Percentiles rank a stretch among this genome's conserved stretches.
Conservation (phyloP, 2,797 vertebrate genomes). For the Alcedo quadribrachys region DNA sequence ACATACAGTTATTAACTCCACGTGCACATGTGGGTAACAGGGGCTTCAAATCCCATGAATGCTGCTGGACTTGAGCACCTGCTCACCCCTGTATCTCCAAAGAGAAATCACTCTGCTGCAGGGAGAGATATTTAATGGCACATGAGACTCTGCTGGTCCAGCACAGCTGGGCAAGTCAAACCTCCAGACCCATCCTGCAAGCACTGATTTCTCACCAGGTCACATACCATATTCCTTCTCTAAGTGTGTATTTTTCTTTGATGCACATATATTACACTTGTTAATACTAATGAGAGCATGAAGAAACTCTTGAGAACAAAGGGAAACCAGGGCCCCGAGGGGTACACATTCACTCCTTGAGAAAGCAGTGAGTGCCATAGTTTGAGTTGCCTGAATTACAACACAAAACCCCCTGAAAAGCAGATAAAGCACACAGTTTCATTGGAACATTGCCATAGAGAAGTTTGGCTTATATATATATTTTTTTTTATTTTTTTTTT, state of each 20-base stretch:
- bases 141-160: background rate
- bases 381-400: conserved; percentile 18
- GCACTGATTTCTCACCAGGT: background rate
- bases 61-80: background rate
- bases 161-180: background rate
- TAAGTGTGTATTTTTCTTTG: background rate
- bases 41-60: background rate
- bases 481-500: background rate
- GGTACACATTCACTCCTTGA: background rate
- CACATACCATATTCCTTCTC: background rate
- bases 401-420: conserved; percentile 16
- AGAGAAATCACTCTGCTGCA: background rate
- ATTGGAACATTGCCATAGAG: conserved; percentile 37
- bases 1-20: background rate
- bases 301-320: conserved; percentile 35
- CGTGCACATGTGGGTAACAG: fast-evolving
- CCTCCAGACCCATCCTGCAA: background rate
- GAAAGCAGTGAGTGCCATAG: background rate
- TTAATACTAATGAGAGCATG: conserved; percentile 20
- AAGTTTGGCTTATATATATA: background rate
- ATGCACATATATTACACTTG: background rate
- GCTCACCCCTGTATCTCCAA: background rate
- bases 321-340: background rate
- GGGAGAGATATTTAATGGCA: background rate
- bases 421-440: background rate